Percentiles rank a stretch among this genome's conserved stretches.
phyloP scores from a whole-genome alignment of 1,140 invertebrate species.

The Procambarus virginalis region DNA sequence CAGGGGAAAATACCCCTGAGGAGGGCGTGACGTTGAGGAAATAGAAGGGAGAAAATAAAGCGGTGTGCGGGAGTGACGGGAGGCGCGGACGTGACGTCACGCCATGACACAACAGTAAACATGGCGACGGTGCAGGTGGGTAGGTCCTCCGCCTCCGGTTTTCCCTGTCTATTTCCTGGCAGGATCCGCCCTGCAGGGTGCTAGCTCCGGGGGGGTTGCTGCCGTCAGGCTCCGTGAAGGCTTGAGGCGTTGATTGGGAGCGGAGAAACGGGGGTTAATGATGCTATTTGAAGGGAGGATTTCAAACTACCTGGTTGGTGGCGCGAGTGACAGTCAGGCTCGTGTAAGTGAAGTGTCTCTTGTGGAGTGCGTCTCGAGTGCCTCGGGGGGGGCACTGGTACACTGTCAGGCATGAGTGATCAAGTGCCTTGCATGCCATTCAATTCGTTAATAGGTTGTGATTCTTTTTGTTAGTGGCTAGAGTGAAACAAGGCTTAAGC shows the following conservation, averaged over 20 bases:
- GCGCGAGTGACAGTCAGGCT: not conserved
- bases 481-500: no score
- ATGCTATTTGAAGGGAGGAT: not conserved
- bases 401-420: no score
- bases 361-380: no score
- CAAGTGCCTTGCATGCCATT: no score
- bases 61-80: not conserved
- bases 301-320: no score
- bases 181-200: not conserved
- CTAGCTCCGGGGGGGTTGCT: not conserved
- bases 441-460: no score
- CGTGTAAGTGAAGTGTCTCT: not conserved
- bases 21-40: no score
- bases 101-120: constrained; percentile 58
- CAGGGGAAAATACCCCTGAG: no score
- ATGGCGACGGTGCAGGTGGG: constrained; percentile 60
- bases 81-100: constrained; percentile 48
- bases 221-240: not conserved
- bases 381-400: no score
- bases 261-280: not conserved
- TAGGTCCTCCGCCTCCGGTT: constrained; percentile 13
- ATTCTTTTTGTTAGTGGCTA: no score
- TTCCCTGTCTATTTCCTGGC: not conserved
- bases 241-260: not conserved
- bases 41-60: not conserved